Evolutionary conservation across 2,888 invertebrate genomes (phyloP), one percentile per base, ranked within the genome.

Genomic region (Notodromas monacha): DNA sequence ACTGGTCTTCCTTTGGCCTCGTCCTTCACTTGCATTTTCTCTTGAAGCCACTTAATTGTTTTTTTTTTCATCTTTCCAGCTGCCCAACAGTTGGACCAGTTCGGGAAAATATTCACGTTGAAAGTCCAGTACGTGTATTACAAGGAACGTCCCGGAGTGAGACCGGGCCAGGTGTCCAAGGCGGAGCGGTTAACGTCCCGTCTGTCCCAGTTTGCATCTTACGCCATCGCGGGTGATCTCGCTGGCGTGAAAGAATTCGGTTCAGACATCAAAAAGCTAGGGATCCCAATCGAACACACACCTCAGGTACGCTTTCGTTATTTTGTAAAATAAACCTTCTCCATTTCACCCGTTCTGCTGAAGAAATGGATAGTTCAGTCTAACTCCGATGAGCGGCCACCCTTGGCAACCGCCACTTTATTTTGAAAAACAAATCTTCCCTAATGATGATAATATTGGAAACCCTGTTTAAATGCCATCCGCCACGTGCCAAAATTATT

Each of bases 31-130:
- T n/a, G n/a, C n/a, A n/a, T 26, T 21, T 36, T 8, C 29, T 33
- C 14, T 16, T 37, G 14, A 30, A 30, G 21, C 8, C 8, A n/a
- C 29, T 30, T 33, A 32, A 21, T 40, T n/a, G 10, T 33, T 16
- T 37, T 38, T 31, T n/a, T 21, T n/a, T 8, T 21, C 21, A 8
- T 27, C 12, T n/a, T 36, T 39, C n/a, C 38, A 51, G 73, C 70
- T 30, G 76, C 84, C 16, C 96, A 96, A 53, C 92, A 92, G 49
- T 92, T 79, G 47, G 96, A 99, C 52, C 79, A 86, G 49, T 99
- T 73, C 48, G 92, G 92, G 15, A 99, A 99, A 56, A 89, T 96
- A 41, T 92, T 96, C 55, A 96, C 96, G 1, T 65, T 92, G 33
- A 92, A 84, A 49, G 53, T 86, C 39, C 92, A 92, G 50, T 89